Percentiles rank a stretch among this genome's conserved stretches.
Evolutionary conservation across 2,797 vertebrate species (phyloP).

Genomic region (Florisuga fusca): DNA sequence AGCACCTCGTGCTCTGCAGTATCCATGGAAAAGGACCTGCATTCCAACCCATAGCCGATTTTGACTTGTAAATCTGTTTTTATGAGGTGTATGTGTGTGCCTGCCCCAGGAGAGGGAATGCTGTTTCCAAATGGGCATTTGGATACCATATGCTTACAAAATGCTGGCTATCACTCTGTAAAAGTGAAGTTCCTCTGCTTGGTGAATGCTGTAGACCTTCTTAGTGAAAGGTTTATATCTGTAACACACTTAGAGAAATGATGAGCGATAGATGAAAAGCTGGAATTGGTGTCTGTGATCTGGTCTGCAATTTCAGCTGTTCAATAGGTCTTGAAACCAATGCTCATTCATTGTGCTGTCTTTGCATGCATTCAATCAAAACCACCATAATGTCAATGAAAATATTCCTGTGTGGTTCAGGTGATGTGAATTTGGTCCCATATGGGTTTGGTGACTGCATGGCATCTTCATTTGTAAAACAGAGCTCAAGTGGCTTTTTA

Average conservation of each 20-base stretch:
- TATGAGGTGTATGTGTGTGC: slow-evolving; percentile 54
- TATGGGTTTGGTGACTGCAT: neutral
- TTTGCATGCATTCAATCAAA: neutral
- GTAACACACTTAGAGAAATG: neutral
- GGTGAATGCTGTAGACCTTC: neutral
- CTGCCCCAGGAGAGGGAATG: neutral
- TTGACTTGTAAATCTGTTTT: slow-evolving; percentile 65
- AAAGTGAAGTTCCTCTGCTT: neutral
- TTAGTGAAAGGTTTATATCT: neutral
- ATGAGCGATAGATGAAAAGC: neutral
- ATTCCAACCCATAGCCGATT: neutral
- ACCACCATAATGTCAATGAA: neutral
- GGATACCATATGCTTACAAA: slow-evolving; percentile 53
- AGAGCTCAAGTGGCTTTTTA: neutral
- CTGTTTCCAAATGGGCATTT: slow-evolving; percentile 29
- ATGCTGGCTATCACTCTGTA: neutral
- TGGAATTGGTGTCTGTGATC: neutral
- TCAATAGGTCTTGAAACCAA: neutral
- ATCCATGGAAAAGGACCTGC: neutral
- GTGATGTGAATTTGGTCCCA: neutral
- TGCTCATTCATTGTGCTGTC: neutral
- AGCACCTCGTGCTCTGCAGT: slow-evolving; percentile 1
- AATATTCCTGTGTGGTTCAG: neutral
- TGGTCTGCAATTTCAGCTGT: neutral
- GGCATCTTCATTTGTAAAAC: neutral